Evolutionary conservation across 2,797 vertebrate species (phyloP), one percentile per base, ranked within the genome.

Genomic region (Malacoraja senta): DNA sequence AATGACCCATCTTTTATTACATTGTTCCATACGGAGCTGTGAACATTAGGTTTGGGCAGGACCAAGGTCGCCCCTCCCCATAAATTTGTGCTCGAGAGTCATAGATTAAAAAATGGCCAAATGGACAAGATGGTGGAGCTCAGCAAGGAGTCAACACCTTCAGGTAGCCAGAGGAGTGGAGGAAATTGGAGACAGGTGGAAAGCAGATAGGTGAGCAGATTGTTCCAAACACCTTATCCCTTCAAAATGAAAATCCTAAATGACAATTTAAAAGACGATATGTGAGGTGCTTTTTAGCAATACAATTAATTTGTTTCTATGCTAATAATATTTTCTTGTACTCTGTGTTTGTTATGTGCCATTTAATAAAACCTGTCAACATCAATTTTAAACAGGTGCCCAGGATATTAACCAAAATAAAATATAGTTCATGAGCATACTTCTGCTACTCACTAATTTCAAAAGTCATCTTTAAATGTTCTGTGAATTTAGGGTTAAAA

Each of bases 191-290:
- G 32, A 68, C 21, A 2, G n/a, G 17, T 65, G 26, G 61, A 17
- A 17, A 32, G 9, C 29, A 61, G 17, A 35, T 19, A 71, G 38
- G 71, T n/a, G 26, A 76, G 61, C 32, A 91, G 32, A 38, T 90
- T 71, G 35, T 68, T 91, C n/a, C 32, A 74, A 92, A 76, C 38
- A 72, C 19, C 19, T 10, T 44, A 35, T 24, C 32, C 63, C 35
- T 91, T 91, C 9, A 90, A 91, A 91, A 91, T 91, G 17, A 91
- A 38, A 38, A 53, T 17, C 35, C 68, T 13, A 38, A 44, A 92
- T 72, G 8, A 88, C 6, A 74, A 92, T 44, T 92, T 92, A 76
- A 76, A 74, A 72, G 19, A 21, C 13, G 6, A 92, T 92, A 74
- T 65, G 7, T 71, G 38, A 32, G 29, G 17, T 65, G 63, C 63